These are phyloP conservation scores for Suillia variegata DNA, from an alignment of 2,888 invertebrate species.

Conservation along the genomic window DNA sequence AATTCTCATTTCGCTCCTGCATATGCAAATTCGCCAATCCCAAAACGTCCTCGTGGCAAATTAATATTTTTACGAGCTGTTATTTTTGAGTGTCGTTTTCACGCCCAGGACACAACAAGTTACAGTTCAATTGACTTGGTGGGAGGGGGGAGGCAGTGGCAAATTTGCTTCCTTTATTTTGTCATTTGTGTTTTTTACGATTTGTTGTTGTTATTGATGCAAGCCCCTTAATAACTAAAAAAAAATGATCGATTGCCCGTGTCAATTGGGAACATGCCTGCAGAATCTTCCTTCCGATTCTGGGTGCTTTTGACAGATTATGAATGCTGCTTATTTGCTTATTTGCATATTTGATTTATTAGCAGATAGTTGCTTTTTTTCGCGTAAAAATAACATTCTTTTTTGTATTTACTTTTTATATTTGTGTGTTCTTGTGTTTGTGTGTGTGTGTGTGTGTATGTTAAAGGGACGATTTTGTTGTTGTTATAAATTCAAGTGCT, in stretches of 20 bases:
- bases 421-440: neutral
- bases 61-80: neutral
- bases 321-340: conserved; percentile 34
- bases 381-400: conserved; percentile 4
- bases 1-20: neutral
- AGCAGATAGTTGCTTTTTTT: neutral
- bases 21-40: neutral
- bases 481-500: neutral
- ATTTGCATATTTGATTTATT: conserved; percentile 53
- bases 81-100: no score
- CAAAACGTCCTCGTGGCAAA: no score
- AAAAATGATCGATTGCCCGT: neutral
- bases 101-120: no score
- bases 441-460: neutral
- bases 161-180: neutral
- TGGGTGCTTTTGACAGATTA: neutral
- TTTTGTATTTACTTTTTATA: conserved; percentile 49
- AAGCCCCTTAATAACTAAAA: neutral
- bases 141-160: no score
- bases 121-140: neutral
- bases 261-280: neutral
- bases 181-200: neutral
- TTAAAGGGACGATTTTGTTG: neutral
- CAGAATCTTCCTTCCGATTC: neutral
- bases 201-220: conserved; percentile 1